Evolutionary conservation across 2,113 vertebrate genomes (phyloP).

Genomic region (Numida meleagris): DNA sequence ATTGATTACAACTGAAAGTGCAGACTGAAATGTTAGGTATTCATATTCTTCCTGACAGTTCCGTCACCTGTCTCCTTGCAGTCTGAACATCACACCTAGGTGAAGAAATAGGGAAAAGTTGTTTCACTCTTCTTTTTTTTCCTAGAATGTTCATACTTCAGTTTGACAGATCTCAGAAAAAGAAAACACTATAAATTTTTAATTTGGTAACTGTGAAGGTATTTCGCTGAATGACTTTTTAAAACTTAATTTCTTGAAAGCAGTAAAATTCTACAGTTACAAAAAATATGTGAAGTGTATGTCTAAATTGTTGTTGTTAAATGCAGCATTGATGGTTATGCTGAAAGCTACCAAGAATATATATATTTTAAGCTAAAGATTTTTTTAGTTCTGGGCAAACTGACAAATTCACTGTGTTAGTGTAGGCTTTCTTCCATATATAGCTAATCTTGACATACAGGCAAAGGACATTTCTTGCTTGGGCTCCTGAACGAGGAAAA

Average conservation of each 20-base stretch:
- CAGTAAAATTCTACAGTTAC: background rate
- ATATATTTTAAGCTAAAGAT: background rate
- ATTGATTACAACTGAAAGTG: background rate
- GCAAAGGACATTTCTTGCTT: background rate
- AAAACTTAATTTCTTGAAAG: background rate
- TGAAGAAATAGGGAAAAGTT: background rate
- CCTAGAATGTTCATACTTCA: background rate
- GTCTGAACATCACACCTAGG: background rate
- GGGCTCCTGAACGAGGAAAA: background rate
- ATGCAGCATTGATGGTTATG: background rate
- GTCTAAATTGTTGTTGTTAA: background rate
- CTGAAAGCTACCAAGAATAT: background rate
- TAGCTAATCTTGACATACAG: background rate
- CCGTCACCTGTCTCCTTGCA: background rate
- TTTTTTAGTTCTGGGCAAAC: background rate
- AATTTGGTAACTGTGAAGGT: background rate
- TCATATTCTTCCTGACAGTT: background rate
- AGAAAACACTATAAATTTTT: background rate
- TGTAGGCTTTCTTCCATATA: background rate
- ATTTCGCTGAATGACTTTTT: background rate
- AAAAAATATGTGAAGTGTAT: background rate
- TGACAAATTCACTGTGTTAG: background rate
- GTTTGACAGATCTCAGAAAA: background rate
- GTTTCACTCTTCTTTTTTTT: background rate
- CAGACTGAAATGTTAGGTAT: background rate